Conservation (phyloP, 2,113 vertebrate genomes). For the Salminus brasiliensis region DNA sequence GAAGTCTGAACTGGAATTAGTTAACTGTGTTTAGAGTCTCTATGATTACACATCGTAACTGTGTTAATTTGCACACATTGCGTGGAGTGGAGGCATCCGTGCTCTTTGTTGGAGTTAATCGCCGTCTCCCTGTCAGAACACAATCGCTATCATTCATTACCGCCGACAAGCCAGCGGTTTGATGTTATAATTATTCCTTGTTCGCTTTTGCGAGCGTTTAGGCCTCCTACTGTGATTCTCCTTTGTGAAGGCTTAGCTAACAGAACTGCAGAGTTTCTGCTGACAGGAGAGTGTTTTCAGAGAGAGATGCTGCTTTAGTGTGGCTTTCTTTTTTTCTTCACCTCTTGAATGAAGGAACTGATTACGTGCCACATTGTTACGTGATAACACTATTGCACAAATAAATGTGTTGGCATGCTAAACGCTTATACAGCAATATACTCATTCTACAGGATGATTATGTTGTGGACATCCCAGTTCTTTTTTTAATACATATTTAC, state of each 20-base stretch:
- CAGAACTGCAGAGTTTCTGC: background rate
- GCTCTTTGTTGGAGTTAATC: constrained; percentile 7
- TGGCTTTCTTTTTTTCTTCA: background rate
- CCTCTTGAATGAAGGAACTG: background rate
- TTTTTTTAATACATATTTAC: no score
- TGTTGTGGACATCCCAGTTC: background rate
- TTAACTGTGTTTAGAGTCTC: constrained; percentile 22
- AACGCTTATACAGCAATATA: background rate
- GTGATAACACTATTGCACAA: background rate
- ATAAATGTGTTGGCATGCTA: background rate
- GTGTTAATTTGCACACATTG: constrained; percentile 17
- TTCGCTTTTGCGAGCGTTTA: constrained; percentile 2
- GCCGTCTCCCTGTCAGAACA: background rate
- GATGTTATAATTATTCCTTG: constrained; percentile 33
- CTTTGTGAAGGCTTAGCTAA: background rate
- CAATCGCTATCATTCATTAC: constrained; percentile 15
- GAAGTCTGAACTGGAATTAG: constrained; percentile 7
- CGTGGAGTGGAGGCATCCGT: background rate
- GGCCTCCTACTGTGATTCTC: background rate
- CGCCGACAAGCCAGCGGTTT: constrained; percentile 20
- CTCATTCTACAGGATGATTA: background rate
- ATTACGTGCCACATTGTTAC: background rate
- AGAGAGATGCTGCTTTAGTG: background rate
- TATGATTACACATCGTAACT: constrained; percentile 1
- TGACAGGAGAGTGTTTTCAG: background rate